Conservation (phyloP, 2,797 vertebrate species). For the Cuniculus paca region DNA sequence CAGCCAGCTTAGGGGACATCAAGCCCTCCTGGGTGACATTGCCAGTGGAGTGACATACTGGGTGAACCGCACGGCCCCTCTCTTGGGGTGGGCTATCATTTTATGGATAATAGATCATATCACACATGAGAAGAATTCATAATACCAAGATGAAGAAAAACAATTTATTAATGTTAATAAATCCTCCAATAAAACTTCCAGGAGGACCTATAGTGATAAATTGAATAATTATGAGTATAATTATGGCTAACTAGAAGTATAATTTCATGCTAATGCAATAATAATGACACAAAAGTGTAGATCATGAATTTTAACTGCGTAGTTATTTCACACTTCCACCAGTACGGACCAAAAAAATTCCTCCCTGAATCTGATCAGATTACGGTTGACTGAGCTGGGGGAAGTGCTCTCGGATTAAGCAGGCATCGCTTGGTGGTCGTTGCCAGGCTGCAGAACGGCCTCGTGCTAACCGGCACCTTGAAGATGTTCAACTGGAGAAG, state of each 20-base stretch:
- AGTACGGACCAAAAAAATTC: constrained; percentile 63
- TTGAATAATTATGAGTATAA: constrained; percentile 92
- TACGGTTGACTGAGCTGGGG: constrained; percentile 62
- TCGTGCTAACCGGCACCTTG: constrained; percentile 69
- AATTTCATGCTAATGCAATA: constrained; percentile 92
- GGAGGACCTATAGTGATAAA: constrained; percentile 91
- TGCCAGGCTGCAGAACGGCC: constrained; percentile 7
- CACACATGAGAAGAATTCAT: constrained; percentile 89
- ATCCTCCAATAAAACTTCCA: constrained; percentile 90
- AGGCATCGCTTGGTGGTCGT: constrained; percentile 64
- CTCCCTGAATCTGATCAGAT: constrained; percentile 70
- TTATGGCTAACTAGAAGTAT: constrained; percentile 91
- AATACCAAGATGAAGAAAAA: constrained; percentile 90
- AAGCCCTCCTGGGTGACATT: accelerated
- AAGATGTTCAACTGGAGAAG: constrained; percentile 50
- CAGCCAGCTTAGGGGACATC: accelerated
- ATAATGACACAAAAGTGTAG: constrained; percentile 91
- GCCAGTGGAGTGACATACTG: background rate
- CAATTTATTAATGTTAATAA: constrained; percentile 93
- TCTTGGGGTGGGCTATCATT: constrained; percentile 82
- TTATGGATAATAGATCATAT: constrained; percentile 86
- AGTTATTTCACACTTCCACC: constrained; percentile 88
- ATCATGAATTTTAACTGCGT: constrained; percentile 91
- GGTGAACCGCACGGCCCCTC: constrained; percentile 61
- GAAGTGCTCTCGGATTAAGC: constrained; percentile 55